Percentiles rank a stretch among this genome's conserved stretches.
These are phyloP conservation scores for Torymus auratus DNA, from an alignment of 2,888 invertebrate species.

Conservation along the genomic window DNA sequence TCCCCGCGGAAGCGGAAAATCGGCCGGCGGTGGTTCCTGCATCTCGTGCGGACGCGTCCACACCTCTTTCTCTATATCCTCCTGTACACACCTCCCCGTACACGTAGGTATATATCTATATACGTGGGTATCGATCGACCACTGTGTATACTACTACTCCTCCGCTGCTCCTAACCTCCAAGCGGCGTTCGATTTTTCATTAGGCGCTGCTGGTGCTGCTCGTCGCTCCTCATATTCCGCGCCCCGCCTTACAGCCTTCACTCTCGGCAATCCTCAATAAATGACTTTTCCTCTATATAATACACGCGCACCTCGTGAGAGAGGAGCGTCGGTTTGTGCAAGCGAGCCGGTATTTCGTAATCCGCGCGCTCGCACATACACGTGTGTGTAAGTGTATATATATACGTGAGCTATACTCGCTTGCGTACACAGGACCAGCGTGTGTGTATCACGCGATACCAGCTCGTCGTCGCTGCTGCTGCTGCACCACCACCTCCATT, in stretches of 20 bases:
- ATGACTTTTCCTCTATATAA: no score
- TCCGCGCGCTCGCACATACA: neutral
- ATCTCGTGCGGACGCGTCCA: neutral
- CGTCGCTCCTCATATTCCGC: neutral
- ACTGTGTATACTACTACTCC: neutral
- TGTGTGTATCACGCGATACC: constrained; percentile 33
- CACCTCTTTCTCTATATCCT: neutral
- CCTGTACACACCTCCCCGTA: neutral
- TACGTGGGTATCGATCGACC: constrained; percentile 26
- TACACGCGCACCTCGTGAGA: no score
- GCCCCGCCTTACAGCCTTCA: neutral
- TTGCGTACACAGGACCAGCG: no score
- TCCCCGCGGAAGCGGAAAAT: constrained; percentile 19
- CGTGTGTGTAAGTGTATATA: no score
- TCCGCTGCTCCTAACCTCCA: constrained; percentile 36
- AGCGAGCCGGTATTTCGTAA: constrained; percentile 3
- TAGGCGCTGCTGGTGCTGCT: neutral
- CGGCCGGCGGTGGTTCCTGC: neutral
- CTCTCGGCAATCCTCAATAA: no score
- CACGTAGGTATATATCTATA: neutral
- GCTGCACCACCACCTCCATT: constrained; percentile 43
- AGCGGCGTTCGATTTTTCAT: constrained; percentile 26
- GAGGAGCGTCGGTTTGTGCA: neutral
- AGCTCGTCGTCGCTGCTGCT: constrained; percentile 33
- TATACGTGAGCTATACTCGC: no score